phyloP scores from a whole-genome alignment of 2,797 vertebrate species.

The Lindbergichthys nudifrons region DNA sequence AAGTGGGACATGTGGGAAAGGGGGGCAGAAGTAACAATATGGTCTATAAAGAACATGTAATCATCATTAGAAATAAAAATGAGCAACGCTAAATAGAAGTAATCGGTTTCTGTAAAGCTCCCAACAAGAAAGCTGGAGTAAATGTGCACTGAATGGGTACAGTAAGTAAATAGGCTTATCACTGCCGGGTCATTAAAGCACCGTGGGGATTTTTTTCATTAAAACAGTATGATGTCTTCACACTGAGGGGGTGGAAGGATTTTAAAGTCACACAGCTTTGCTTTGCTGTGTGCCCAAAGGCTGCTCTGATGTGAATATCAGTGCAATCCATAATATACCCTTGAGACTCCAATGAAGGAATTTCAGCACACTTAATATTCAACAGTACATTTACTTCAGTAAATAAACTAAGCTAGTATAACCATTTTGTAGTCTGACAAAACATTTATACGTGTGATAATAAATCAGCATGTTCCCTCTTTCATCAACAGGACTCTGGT shows the following conservation, averaged over 20 bases:
- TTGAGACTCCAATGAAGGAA: constrained; percentile 25
- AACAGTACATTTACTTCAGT: constrained; percentile 31
- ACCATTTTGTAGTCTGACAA: constrained; percentile 13
- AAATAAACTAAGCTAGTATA: constrained; percentile 26
- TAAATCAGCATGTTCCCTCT: constrained; percentile 7
- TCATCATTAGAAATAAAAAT: constrained; percentile 56
- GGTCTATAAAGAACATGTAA: constrained; percentile 50
- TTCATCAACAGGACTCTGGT: neutral
- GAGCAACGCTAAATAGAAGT: constrained; percentile 30
- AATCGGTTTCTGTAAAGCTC: constrained; percentile 27
- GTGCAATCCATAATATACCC: constrained; percentile 40
- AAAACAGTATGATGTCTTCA: constrained; percentile 54
- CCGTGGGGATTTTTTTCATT: constrained; percentile 44
- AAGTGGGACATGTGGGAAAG: constrained; percentile 30
- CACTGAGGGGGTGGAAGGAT: constrained; percentile 29
- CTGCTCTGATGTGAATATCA: constrained; percentile 39
- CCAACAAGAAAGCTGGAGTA: constrained; percentile 41
- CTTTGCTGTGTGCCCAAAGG: constrained; percentile 50
- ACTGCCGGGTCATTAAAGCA: constrained; percentile 64
- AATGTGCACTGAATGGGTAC: constrained; percentile 39
- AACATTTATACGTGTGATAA: neutral
- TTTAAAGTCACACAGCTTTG: constrained; percentile 57
- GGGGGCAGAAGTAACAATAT: constrained; percentile 24
- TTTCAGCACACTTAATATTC: constrained; percentile 41
- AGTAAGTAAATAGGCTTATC: constrained; percentile 59